Evolutionary conservation across 2,797 vertebrate species (phyloP), one percentile per base, ranked within the genome.

Genomic region (Gorsachius magnificus): DNA sequence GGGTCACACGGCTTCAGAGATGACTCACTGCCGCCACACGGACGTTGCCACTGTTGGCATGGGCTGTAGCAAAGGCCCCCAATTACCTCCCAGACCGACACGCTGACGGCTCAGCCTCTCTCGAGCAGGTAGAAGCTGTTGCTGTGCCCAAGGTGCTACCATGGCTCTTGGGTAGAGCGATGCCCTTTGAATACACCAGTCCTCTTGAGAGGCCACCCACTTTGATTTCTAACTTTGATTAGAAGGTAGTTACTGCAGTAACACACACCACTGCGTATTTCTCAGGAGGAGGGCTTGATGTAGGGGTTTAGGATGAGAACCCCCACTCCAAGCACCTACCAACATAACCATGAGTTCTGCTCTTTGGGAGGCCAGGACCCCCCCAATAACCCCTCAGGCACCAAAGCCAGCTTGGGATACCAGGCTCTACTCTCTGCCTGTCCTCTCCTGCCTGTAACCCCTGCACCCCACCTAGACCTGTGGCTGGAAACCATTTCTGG

Each of bases 181-280:
- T 21, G 60, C 33, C 29, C 71, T 36, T 19, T 0, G 1, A 29
- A 65, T 84, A 2, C 36, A 20, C 1, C 33, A 5, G n/a, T 17
- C 11, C 75, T 5, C 21, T 25, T 2, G 1, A 60, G 51, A 41
- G 18, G 11, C 10, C 51, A 60, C 1, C 3, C 31, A 11, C 45
- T 36, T 16, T 2, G 1, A 1, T 15, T 16, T 8, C 48, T 51
- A 4, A 4, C 35, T 13, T 14, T 9, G 21, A 36, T 13, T 4
- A 17, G 36, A 25, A 50, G 21, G 25, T 6, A 11, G 29, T 5
- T 11, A 1, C 21, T 19, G 69, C 61, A 54, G 57, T 7, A 41
- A 41, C 11, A 41, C 71, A 3, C 0, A 0, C 18, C 3, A 3
- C 12, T 2, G 13, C 1, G 19, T 7, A 1, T 17, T 28, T 15